Conservation (phyloP, 2,888 invertebrate genomes). For the Agonopterix heracliana region DNA sequence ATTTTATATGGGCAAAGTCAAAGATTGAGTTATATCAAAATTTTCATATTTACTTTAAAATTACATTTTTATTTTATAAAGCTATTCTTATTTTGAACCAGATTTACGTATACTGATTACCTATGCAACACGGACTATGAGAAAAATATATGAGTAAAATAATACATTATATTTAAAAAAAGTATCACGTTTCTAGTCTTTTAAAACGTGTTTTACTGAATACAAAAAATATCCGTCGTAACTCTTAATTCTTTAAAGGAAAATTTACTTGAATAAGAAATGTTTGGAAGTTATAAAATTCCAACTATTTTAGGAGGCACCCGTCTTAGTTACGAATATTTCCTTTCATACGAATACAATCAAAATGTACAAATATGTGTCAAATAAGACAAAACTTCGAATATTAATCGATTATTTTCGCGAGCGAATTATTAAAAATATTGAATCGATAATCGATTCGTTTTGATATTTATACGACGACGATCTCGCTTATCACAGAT, state of each 20-base stretch:
- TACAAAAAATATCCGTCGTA: constrained; percentile 26
- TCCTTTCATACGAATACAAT: constrained; percentile 28
- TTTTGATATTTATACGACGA: too few species aligned
- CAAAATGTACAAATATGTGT: constrained; percentile 61
- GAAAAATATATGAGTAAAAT: constrained; percentile 8
- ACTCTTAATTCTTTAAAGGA: background rate
- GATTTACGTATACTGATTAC: background rate
- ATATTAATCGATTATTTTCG: constrained; percentile 13
- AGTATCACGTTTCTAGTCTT: constrained; percentile 40
- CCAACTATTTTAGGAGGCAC: background rate
- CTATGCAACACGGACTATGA: constrained; percentile 17
- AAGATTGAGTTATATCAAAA: constrained; percentile 30
- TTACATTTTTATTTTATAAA: constrained; percentile 8
- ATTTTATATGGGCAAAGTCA: constrained; percentile 40
- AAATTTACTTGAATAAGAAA: background rate
- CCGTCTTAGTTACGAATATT: constrained; percentile 1
- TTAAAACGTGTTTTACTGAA: constrained; percentile 26
- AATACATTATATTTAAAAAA: constrained; percentile 19
- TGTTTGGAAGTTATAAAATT: constrained; percentile 1
- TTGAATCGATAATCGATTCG: too few species aligned
- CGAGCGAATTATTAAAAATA: constrained; percentile 3
- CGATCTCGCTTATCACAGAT: too few species aligned
- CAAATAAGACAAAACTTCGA: constrained; percentile 30
- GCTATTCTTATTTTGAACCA: background rate
- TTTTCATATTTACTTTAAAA: constrained; percentile 33